Percentiles rank a stretch among this genome's conserved stretches.
These are phyloP conservation scores for Diorhabda sublineata DNA, from an alignment of 1,140 invertebrate genomes.

Conservation along the genomic window DNA sequence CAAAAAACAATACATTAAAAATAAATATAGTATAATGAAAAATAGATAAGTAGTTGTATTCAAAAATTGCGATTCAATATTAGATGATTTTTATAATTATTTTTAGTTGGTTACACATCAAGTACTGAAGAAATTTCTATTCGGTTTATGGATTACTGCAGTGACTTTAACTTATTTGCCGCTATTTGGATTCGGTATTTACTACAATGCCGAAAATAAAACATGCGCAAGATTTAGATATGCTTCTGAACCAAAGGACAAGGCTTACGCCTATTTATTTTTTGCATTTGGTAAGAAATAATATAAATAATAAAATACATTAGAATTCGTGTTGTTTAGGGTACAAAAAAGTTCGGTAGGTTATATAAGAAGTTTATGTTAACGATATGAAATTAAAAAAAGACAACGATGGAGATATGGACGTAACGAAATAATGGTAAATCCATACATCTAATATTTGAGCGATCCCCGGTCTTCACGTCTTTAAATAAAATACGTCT, in stretches of 20 bases:
- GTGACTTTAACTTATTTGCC: slow-evolving; percentile 69
- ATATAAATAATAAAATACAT: not conserved
- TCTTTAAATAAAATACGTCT: no score
- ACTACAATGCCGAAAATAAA: slow-evolving; percentile 55
- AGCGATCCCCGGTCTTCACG: no score
- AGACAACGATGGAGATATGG: no score
- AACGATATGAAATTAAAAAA: no score
- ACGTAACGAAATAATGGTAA: no score
- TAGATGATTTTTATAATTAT: no score
- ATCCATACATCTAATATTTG: no score
- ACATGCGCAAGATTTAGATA: slow-evolving; percentile 68
- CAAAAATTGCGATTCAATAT: not conserved
- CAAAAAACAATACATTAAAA: not conserved
- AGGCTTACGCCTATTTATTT: slow-evolving; percentile 74
- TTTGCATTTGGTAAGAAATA: slow-evolving; percentile 65
- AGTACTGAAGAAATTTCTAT: slow-evolving; percentile 66
- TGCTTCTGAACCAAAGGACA: slow-evolving; percentile 59
- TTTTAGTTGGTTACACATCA: slow-evolving; percentile 64
- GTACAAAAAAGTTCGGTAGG: no score
- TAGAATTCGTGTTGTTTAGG: no score
- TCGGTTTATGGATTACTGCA: slow-evolving; percentile 65
- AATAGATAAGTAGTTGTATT: no score
- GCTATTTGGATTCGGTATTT: slow-evolving; percentile 73
- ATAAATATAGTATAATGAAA: no score
- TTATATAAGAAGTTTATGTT: no score